Base-by-base conservation (phyloP, 2,888 invertebrate genomes). In the Leucozona laternaria region DNA sequence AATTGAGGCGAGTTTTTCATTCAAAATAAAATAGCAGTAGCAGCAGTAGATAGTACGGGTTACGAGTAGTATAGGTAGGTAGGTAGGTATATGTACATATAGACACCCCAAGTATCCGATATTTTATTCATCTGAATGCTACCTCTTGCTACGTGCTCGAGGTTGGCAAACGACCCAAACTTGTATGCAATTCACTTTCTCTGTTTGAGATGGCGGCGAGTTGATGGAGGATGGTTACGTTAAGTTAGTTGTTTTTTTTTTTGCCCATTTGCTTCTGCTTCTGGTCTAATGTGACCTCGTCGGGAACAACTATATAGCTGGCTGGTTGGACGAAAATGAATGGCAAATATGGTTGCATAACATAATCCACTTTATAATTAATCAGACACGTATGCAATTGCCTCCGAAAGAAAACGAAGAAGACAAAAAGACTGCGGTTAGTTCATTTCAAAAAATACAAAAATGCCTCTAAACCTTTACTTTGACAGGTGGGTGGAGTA, bases 291-390 rank as follows among this genome's bases (percentile, higher is more conserved):
- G 86, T 86, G 86, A 86, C 86, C 86, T 86, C 78, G 64, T 71
- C 75, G 82, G 71, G 58, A 68, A 50, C 64, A 22, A 40, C 82
- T 37, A 48, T 64, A 71, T 66, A 48, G 40, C 25, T 53, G 25
- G 53, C 25, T 48, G 68, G 20, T 53, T 68, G 85, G 64, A 83
- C 83, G 79, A 66, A 83, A 83, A 87, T 83, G 87, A 79, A 82
- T 83, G 87, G 83, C 87, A 87, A 87, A 79, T 79, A 87, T 71
- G 79, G 83, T 87, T 87, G 83, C 86, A 86, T 86, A 73, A 86
- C 89, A 88, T 91, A 91, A 92, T 92, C 92, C 91, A 89, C 91
- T 92, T 89, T 88, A 89, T 91, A 91, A 89, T 90, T 91, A 90
- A 90, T 89, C 89, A 90, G 89, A 90, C 92, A 92, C 92, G 92